Conservation (phyloP, 2,888 invertebrate species). For the Erebia epiphron region DNA sequence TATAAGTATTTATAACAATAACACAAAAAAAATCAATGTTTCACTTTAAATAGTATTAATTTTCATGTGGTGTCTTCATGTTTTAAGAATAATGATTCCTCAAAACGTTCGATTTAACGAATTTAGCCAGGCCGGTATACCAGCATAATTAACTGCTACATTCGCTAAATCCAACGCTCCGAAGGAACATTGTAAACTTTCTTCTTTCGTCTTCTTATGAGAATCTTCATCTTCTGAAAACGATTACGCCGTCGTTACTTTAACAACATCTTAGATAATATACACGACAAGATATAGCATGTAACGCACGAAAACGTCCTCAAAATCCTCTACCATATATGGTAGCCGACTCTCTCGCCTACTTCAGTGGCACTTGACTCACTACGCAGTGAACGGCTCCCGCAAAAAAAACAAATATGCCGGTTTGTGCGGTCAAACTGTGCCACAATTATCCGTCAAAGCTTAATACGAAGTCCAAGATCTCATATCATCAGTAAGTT, state of each 20-base stretch:
- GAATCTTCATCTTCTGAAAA: neutral
- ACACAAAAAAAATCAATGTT: neutral
- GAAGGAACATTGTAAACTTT: constrained; percentile 36
- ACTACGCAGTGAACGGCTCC: no score
- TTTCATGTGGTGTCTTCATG: neutral
- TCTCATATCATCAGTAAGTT: no score
- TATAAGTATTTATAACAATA: neutral
- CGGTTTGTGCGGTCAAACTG: no score
- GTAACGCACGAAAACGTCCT: no score
- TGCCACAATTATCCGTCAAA: no score
- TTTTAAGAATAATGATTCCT: constrained; percentile 8
- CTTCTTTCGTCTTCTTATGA: constrained; percentile 12
- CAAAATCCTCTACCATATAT: no score
- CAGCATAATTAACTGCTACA: constrained; percentile 41
- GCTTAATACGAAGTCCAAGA: no score
- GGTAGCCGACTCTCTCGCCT: no score
- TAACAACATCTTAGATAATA: no score
- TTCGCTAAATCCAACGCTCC: constrained; percentile 52
- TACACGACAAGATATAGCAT: no score
- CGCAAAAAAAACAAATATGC: no score
- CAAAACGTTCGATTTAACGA: constrained; percentile 61
- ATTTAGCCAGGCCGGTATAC: constrained; percentile 54
- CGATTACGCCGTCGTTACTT: neutral
- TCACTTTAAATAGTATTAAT: neutral
- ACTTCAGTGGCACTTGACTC: no score